These are phyloP conservation scores for Leptatherina wallacei DNA, from an alignment of 2,797 vertebrate genomes.

Conservation along the genomic window DNA sequence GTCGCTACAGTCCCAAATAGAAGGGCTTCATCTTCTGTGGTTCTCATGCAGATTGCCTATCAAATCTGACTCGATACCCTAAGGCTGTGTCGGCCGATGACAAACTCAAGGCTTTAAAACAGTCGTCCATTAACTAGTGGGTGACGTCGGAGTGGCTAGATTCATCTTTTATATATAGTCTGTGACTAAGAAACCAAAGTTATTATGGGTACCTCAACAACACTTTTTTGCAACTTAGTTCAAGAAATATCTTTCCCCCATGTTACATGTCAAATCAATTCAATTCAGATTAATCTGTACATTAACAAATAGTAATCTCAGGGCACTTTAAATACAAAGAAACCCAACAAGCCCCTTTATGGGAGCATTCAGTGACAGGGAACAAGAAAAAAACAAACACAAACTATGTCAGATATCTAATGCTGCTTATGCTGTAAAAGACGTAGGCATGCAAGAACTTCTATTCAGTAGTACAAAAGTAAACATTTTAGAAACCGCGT, in stretches of 20 bases:
- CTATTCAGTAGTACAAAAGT: neutral
- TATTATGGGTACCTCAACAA: neutral
- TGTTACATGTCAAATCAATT: neutral
- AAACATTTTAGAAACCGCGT: neutral
- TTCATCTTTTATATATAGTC: neutral
- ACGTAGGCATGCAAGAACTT: neutral
- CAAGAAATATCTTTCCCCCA: neutral
- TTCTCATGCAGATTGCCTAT: neutral
- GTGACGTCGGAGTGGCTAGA: neutral
- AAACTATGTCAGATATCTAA: neutral
- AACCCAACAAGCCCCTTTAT: neutral
- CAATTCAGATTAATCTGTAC: neutral
- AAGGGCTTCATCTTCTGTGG: neutral
- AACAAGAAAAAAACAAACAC: neutral
- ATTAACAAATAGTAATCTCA: neutral
- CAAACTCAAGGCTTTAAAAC: neutral
- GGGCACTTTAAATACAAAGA: neutral
- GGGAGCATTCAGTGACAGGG: neutral
- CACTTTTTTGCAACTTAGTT: neutral
- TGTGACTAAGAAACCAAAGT: neutral
- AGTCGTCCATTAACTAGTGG: neutral
- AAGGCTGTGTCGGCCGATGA: neutral
- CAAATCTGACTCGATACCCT: neutral
- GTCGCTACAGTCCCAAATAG: neutral
- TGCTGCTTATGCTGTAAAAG: neutral